A percentile compares a stretch with the other conserved stretches of the same genome.
phyloP scores from a whole-genome alignment of 1,140 invertebrate species.

The Diploscapter pachys region DNA sequence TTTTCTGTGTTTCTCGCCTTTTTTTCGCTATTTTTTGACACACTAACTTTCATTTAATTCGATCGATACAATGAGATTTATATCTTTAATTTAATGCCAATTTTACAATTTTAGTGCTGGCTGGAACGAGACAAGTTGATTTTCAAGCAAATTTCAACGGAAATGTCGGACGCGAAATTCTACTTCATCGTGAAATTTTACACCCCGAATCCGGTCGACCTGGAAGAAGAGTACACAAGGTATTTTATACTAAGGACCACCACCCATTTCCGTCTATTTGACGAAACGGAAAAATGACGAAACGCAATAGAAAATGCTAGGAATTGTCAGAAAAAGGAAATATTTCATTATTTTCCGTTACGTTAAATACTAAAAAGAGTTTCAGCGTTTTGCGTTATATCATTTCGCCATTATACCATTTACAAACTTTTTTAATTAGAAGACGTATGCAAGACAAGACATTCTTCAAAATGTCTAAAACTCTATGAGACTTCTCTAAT shows the following conservation, averaged over 20 bases:
- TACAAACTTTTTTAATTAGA: too few species aligned
- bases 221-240: slow-evolving; percentile 97
- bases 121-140: slow-evolving; percentile 93
- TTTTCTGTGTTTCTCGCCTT: not conserved
- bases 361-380: too few species aligned
- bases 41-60: too few species aligned
- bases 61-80: too few species aligned
- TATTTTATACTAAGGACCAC: slow-evolving; percentile 43
- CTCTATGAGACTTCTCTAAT: too few species aligned
- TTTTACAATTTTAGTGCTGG: slow-evolving; percentile 74
- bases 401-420: too few species aligned
- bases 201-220: slow-evolving; percentile 90
- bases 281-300: slow-evolving; percentile 9
- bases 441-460: too few species aligned
- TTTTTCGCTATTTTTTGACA: not conserved
- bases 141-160: slow-evolving; percentile 85
- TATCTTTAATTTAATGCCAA: not conserved
- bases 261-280: not conserved
- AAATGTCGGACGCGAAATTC: slow-evolving; percentile 80
- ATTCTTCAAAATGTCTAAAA: too few species aligned
- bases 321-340: not conserved
- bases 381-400: too few species aligned
- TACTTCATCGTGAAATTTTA: slow-evolving; percentile 86
- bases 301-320: not conserved
- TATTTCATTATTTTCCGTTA: too few species aligned